Evolutionary conservation across 2,888 invertebrate genomes (phyloP).

Genomic region (Patella pellucida): DNA sequence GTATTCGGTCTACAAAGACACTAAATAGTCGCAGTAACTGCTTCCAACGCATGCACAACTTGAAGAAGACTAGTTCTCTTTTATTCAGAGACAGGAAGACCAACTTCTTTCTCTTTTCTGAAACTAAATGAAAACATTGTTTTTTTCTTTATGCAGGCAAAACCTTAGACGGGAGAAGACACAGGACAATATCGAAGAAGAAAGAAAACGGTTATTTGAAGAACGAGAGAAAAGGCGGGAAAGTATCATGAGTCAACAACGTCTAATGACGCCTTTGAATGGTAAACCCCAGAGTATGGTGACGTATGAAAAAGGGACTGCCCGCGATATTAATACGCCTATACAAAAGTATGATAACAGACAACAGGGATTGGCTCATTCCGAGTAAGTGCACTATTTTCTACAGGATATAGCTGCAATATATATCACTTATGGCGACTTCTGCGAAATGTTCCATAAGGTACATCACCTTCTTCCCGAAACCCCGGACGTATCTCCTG

Average conservation of each 20-base stretch:
- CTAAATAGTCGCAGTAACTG: too few species aligned
- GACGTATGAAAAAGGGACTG: conserved; percentile 60
- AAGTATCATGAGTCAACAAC: conserved; percentile 11
- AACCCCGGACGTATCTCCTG: too few species aligned
- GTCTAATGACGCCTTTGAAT: conserved; percentile 26
- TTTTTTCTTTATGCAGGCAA: not conserved
- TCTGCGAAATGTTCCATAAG: too few species aligned
- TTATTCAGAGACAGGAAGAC: too few species aligned
- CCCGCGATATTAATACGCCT: conserved; percentile 45
- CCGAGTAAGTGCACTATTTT: conserved; percentile 47
- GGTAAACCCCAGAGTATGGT: conserved; percentile 63
- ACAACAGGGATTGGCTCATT: conserved; percentile 57
- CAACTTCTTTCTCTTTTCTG: not conserved
- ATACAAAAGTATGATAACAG: conserved; percentile 53
- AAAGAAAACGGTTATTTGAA: conserved; percentile 13
- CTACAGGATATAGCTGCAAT: too few species aligned
- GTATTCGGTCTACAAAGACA: too few species aligned
- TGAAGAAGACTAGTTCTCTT: too few species aligned
- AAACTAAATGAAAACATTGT: not conserved
- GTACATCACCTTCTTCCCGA: too few species aligned
- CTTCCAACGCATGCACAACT: too few species aligned
- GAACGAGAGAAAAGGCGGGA: conserved; percentile 12
- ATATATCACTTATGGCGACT: too few species aligned
- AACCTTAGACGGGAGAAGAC: not conserved
- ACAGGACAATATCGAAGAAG: conserved; percentile 1